phyloP scores from a whole-genome alignment of 1,140 invertebrate species.

The Drosophila gunungcola region DNA sequence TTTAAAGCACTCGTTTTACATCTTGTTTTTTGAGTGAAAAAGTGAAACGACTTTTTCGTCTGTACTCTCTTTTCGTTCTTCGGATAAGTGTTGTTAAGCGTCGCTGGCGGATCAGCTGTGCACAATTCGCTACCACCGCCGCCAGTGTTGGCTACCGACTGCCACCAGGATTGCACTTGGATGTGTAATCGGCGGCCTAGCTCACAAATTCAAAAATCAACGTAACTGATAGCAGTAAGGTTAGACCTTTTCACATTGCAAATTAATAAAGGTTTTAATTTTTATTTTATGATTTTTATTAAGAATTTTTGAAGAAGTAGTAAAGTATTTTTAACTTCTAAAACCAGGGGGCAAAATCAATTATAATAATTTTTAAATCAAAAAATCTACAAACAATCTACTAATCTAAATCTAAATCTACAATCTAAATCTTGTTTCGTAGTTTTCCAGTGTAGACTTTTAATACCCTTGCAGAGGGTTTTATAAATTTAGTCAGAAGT shows the following conservation, averaged over 20 bases:
- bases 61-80: slow-evolving; percentile 17
- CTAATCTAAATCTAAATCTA: no score
- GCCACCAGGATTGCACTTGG: neutral
- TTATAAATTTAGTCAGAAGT: no score
- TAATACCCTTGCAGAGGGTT: no score
- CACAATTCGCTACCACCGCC: neutral
- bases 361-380: no score
- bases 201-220: neutral
- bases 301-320: no score
- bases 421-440: no score
- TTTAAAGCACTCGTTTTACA: slow-evolving; percentile 20
- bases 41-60: slow-evolving; percentile 13
- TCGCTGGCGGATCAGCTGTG: slow-evolving; percentile 3
- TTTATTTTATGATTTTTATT: no score
- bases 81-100: slow-evolving; percentile 9
- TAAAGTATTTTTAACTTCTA: no score
- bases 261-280: no score
- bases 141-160: neutral
- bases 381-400: no score
- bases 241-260: neutral
- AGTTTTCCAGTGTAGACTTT: no score
- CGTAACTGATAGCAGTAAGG: neutral
- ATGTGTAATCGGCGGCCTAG: neutral
- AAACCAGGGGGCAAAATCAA: no score
- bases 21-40: slow-evolving; percentile 20